Evolutionary conservation across 2,888 invertebrate genomes (phyloP).

Genomic region (Pantelozetes paolii): DNA sequence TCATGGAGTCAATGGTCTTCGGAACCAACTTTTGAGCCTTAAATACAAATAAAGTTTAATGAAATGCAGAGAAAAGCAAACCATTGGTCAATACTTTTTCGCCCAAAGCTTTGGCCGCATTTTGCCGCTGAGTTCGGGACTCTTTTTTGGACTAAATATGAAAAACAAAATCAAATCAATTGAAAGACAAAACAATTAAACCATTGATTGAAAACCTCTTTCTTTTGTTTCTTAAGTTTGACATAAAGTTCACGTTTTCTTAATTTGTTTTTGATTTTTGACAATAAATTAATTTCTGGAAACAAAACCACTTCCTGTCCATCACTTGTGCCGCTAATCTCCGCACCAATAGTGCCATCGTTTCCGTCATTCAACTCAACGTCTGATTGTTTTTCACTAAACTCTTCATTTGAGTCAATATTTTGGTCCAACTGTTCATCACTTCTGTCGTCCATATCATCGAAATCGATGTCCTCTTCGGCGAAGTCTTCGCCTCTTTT

Average conservation of each 20-base stretch:
- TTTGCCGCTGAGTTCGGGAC: slow-evolving; percentile 41
- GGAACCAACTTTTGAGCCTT: slow-evolving; percentile 64
- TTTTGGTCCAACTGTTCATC: not conserved
- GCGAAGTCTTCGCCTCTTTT: not conserved
- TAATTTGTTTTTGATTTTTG: slow-evolving; percentile 46
- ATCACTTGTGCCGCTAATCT: not conserved
- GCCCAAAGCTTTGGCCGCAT: slow-evolving; percentile 42
- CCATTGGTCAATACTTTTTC: slow-evolving; percentile 27
- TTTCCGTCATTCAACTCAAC: not conserved
- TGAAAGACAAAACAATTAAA: not conserved
- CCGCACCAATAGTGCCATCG: not conserved
- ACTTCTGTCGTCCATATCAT: slow-evolving; percentile 1
- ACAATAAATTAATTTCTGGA: slow-evolving; percentile 38
- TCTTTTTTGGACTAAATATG: slow-evolving; percentile 38
- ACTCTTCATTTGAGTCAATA: not conserved
- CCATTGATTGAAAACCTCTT: not conserved
- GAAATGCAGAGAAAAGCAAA: no score
- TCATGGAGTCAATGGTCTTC: slow-evolving; percentile 85
- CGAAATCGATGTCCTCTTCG: slow-evolving; percentile 18
- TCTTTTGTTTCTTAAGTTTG: slow-evolving; percentile 45
- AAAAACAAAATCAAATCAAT: not conserved
- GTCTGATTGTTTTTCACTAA: not conserved
- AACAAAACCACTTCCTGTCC: slow-evolving; percentile 9
- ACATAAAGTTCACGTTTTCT: slow-evolving; percentile 44
- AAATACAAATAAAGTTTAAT: not conserved